Evolutionary conservation across 2,113 vertebrate species (phyloP), one percentile per base, ranked within the genome.

Genomic region (Isichthys henryi): DNA sequence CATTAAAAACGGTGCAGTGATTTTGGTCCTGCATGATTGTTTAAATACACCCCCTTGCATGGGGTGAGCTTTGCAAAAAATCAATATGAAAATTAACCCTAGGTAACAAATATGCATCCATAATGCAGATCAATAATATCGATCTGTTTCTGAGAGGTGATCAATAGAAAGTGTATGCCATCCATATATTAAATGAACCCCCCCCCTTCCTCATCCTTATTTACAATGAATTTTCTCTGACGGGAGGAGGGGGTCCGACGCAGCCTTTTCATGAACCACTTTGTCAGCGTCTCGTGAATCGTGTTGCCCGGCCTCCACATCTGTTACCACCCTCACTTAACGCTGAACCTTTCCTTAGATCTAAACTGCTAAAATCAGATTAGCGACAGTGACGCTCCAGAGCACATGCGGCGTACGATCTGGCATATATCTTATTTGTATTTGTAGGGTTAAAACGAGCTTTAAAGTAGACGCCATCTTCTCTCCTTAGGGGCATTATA

Each of bases 1-100:
- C 89, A 93, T 84, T 88, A 48, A 94, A 93, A 31, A 89, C 52
- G 8, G 8, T 56, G 21, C 56, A 35, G 1, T 66, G 27, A 23
- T 48, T 89, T 10, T n/a, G n/a, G n/a, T 74, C 2, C 15, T 87
- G 23, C 31, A 10, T 56, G 49, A 87, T 87, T 27, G 49, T 35
- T 53, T 27, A 86, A 35, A 49, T 31, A 52, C 46, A 10, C 53
- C 53, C 53, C 19, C 53, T 56, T 21, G 19, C 53, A 56, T 56
- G 53, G 53, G 53, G 53, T 62, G 21, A 9, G 56, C 56, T 62
- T 62, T 62, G 23, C 56, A n/a, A 62, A 62, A 62, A 62, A 8
- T n/a, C n/a, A 10, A 15, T 86, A 35, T 39, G 70, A 31, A 53
- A 86, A 56, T 87, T 31, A 53, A 53, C 49, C 85, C n/a, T 53